Conservation (phyloP, 2,113 vertebrate genomes). For the Oxygymnocypris stewartii region DNA sequence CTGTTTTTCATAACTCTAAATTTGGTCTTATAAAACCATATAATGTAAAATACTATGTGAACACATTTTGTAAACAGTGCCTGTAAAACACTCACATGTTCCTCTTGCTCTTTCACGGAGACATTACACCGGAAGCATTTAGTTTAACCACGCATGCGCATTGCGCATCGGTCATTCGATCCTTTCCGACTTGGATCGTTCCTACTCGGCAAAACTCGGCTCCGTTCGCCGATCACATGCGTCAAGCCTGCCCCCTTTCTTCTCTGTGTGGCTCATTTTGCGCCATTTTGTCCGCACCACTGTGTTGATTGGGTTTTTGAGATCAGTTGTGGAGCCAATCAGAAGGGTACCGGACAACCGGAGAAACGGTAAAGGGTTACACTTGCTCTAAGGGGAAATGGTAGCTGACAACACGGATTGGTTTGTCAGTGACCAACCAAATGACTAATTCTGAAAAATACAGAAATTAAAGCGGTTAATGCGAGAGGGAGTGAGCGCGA, state of each 20-base stretch:
- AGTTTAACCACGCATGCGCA: not conserved
- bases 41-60: not conserved
- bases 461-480: constrained; percentile 72
- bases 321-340: constrained; percentile 93
- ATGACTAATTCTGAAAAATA: constrained; percentile 78
- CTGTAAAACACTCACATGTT: constrained; percentile 8
- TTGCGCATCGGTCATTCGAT: not conserved
- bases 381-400: constrained; percentile 88
- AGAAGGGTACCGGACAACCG: constrained; percentile 93
- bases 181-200: not conserved
- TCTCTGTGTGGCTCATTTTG: constrained; percentile 71
- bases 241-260: constrained; percentile 66
- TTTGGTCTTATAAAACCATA: not conserved
- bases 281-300: constrained; percentile 87
- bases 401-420: constrained; percentile 94
- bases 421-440: constrained; percentile 94
- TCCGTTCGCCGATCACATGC: constrained; percentile 48
- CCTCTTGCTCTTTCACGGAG: not conserved
- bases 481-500: constrained; percentile 17
- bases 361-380: constrained; percentile 91
- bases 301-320: constrained; percentile 96
- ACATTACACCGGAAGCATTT: not conserved
- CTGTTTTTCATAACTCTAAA: too few species aligned
- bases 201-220: not conserved
- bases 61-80: not conserved